Evolutionary conservation across 2,888 invertebrate genomes (phyloP).

Genomic region (Drosophila bunnanda): DNA sequence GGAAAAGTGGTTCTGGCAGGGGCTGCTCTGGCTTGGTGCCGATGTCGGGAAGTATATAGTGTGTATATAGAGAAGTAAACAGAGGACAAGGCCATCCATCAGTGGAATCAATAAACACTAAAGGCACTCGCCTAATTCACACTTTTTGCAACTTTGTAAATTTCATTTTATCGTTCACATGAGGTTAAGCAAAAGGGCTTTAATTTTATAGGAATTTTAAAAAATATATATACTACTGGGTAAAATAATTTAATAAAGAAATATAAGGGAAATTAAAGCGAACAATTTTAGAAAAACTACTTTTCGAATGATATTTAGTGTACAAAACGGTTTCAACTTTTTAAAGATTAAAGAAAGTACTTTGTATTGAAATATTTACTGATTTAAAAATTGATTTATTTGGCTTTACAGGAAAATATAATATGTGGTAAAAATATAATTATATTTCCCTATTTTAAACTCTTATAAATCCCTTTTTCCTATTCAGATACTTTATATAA

Average conservation of each 20-base stretch:
- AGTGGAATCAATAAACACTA: conserved; percentile 32
- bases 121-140: neutral
- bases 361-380: neutral
- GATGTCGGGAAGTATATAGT: conserved; percentile 8
- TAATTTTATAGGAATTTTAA: too few species aligned
- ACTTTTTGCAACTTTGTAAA: neutral
- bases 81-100: conserved; percentile 35
- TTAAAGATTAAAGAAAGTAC: too few species aligned
- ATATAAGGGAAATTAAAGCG: neutral
- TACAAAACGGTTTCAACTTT: neutral
- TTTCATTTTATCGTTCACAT: neutral
- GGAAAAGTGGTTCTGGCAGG: conserved; percentile 21
- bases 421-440: neutral
- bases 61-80: conserved; percentile 8
- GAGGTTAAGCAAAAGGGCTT: neutral
- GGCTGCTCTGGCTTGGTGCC: conserved; percentile 2
- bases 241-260: neutral
- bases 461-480: too few species aligned
- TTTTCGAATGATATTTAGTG: neutral
- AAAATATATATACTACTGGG: neutral
- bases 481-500: too few species aligned
- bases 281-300: neutral
- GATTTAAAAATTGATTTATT: neutral
- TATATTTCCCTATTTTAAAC: neutral
- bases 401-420: neutral